Conservation (phyloP, 2,888 invertebrate genomes). For the Steinernema scapterisci region DNA sequence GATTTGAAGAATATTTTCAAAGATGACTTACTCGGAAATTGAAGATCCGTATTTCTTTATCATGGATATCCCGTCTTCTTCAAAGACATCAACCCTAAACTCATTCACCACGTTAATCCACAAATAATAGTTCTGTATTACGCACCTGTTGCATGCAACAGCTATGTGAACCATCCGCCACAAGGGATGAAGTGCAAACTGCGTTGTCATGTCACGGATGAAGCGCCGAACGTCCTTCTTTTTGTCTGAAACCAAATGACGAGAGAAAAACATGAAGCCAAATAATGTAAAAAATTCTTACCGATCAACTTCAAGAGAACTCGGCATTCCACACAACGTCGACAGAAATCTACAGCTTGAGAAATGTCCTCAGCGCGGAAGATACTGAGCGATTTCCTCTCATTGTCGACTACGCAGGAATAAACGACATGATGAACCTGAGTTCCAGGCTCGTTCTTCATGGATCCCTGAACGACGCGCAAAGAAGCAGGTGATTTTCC, state of each 20-base stretch:
- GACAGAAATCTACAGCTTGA: conserved; percentile 60
- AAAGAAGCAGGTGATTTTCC: conserved; percentile 35
- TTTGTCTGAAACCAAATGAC: too few species aligned
- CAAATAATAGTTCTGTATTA: conserved; percentile 29
- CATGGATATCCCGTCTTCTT: conserved; percentile 44
- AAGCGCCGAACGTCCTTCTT: conserved; percentile 43
- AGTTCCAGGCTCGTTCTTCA: conserved; percentile 53
- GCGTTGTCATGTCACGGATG: conserved; percentile 47
- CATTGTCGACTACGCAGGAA: conserved; percentile 38
- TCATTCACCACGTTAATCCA: background rate
- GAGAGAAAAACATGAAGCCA: background rate
- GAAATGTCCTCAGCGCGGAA: conserved; percentile 55
- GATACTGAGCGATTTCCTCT: conserved; percentile 45
- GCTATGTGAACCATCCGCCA: conserved; percentile 65
- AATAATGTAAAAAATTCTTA: conserved; percentile 36
- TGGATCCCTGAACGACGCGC: conserved; percentile 55
- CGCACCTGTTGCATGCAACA: conserved; percentile 50
- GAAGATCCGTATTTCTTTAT: conserved; percentile 45
- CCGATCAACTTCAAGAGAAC: conserved; percentile 51
- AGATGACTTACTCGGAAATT: conserved; percentile 36
- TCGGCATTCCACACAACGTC: conserved; percentile 58
- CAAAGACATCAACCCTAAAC: conserved; percentile 52
- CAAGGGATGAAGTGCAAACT: conserved; percentile 50
- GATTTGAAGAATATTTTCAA: conserved; percentile 32
- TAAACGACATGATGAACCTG: conserved; percentile 58